Conservation (phyloP, 2,888 invertebrate genomes). For the Graphium colonna region DNA sequence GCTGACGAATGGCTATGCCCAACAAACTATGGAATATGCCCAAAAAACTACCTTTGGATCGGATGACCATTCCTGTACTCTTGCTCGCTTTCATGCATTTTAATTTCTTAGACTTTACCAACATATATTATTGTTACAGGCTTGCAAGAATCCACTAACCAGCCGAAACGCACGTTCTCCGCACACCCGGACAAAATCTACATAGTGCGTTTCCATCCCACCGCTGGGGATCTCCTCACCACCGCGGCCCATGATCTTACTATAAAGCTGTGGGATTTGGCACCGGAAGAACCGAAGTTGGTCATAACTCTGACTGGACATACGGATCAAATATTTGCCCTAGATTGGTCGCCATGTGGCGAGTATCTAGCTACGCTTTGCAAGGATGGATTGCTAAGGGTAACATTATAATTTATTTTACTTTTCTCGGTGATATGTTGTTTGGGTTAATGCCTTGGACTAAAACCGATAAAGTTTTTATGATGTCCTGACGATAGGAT, state of each 20-base stretch:
- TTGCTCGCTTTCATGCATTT: too few relatives aligned
- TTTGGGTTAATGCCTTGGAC: too few relatives aligned
- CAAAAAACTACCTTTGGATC: too few relatives aligned
- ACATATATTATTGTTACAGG: slow-evolving; percentile 56
- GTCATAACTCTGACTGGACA: slow-evolving; percentile 85
- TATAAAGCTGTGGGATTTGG: slow-evolving; percentile 92
- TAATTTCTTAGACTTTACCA: too few relatives aligned
- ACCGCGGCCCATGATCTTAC: slow-evolving; percentile 95
- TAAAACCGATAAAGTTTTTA: too few relatives aligned
- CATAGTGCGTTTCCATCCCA: slow-evolving; percentile 91
- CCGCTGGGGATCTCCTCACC: slow-evolving; percentile 91
- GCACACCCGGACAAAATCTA: slow-evolving; percentile 96
- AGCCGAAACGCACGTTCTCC: slow-evolving; percentile 81
- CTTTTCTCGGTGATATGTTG: too few relatives aligned
- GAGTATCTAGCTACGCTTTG: slow-evolving; percentile 91
- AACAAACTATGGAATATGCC: too few relatives aligned
- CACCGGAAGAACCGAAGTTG: slow-evolving; percentile 48
- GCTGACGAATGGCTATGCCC: too few relatives aligned
- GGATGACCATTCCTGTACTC: too few relatives aligned
- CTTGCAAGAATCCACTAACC: slow-evolving; percentile 88
- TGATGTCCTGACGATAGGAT: too few relatives aligned
- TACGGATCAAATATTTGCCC: slow-evolving; percentile 93
- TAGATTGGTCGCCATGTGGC: slow-evolving; percentile 97
- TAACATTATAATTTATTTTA: slow-evolving; percentile 36
- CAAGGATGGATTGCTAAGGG: slow-evolving; percentile 90